Percentiles rank a stretch among this genome's conserved stretches.
Conservation (phyloP, 2,797 vertebrate species). For the Anabas testudineus region DNA sequence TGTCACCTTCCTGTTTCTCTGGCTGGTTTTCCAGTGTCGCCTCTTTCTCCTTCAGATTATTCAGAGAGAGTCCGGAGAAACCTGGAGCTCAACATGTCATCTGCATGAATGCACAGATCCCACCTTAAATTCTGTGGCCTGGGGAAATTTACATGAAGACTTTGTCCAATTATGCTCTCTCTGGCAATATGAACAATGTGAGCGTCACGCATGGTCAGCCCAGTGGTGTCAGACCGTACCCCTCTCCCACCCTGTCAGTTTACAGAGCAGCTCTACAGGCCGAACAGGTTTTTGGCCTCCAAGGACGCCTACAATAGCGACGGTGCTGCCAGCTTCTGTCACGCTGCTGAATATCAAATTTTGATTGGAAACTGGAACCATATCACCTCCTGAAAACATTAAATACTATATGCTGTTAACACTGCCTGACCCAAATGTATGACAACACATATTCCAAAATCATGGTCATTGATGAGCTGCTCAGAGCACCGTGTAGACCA, state of each 20-base stretch:
- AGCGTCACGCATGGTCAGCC: slow-evolving; percentile 75
- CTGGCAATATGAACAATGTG: slow-evolving; percentile 62
- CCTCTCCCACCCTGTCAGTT: slow-evolving; percentile 49
- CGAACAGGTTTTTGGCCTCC: slow-evolving; percentile 58
- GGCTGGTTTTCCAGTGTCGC: slow-evolving; percentile 31
- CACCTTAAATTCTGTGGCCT: slow-evolving; percentile 78
- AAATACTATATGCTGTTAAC: not conserved
- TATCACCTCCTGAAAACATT: slow-evolving; percentile 22
- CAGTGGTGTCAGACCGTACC: slow-evolving; percentile 55
- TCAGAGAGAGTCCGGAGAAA: slow-evolving; percentile 64
- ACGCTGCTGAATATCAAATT: slow-evolving; percentile 23
- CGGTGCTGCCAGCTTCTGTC: slow-evolving; percentile 45
- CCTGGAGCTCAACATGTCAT: slow-evolving; percentile 82
- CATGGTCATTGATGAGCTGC: no score
- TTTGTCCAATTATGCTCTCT: slow-evolving; percentile 84
- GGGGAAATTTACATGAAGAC: slow-evolving; percentile 83
- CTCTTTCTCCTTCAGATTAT: slow-evolving; percentile 71
- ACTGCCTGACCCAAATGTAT: not conserved
- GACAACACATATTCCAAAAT: not conserved
- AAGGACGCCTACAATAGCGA: slow-evolving; percentile 33
- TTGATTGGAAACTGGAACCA: slow-evolving; percentile 1
- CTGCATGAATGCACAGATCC: slow-evolving; percentile 83
- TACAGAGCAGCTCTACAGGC: slow-evolving; percentile 46
- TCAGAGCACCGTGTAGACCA: not conserved
- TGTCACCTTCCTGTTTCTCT: slow-evolving; percentile 55